Evolutionary conservation across 2,113 vertebrate species (phyloP).

Genomic region (Merops nubicus): DNA sequence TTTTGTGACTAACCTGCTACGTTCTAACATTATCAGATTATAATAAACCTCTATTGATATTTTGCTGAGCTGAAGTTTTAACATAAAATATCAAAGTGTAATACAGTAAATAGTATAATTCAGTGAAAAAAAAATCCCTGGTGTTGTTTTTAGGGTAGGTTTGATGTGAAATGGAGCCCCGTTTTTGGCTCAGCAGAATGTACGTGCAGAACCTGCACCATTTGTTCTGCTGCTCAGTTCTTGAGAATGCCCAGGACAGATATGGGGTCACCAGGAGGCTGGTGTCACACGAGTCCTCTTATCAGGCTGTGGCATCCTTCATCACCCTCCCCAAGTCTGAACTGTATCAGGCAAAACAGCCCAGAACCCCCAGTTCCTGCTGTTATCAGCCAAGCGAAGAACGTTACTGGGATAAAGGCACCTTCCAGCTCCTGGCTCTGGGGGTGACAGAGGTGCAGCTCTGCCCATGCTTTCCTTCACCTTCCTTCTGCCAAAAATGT

Average conservation of each 20-base stretch:
- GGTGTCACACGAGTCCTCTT: background rate
- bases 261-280: background rate
- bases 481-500: background rate
- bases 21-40: background rate
- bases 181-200: background rate
- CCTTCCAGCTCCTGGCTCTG: background rate
- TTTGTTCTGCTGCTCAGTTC: background rate
- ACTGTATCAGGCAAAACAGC: background rate
- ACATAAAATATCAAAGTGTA: background rate
- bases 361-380: background rate
- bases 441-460: background rate
- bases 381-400: background rate
- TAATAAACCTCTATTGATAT: background rate
- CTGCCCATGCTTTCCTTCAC: background rate
- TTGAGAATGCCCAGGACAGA: background rate
- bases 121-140: background rate
- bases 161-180: background rate
- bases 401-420: background rate
- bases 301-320: background rate
- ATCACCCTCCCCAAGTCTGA: background rate
- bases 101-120: background rate
- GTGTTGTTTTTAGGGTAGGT: background rate
- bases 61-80: background rate
- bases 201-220: rapidly evolving
- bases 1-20: background rate